Evolutionary conservation across 2,113 vertebrate genomes (phyloP), one percentile per base, ranked within the genome.

Genomic region (Pterophyllum scalare): DNA sequence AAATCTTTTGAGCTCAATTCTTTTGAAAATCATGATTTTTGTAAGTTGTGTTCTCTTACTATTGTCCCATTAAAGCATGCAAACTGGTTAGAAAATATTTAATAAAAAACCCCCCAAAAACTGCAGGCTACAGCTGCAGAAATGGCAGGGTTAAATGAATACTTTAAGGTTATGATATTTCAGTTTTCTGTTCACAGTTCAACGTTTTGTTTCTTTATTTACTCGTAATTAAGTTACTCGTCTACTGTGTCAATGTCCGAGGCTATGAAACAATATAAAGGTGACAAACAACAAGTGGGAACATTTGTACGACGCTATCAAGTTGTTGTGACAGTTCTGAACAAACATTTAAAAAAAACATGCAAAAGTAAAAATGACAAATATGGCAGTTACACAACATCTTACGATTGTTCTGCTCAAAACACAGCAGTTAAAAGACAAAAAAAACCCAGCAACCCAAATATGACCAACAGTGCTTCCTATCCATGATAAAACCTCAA

Each of bases 381-480:
- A 94, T 70, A 85, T 94, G 96, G 95, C 95, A 96, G 92, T 94
- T 95, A 95, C 88, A 94, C 87, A 13, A 91, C 64, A 60, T 49
- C 65, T 77, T 89, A 17, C 7, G 8, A 90, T 88, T 90, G 89
- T 60, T 85, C 58, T 82, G 86, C 85, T 91, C 59, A 89, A 89
- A 70, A 75, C 82, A 76, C 58, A 65, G 91, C 91, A 54, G 75
- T 92, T 59, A 19, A 95, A 95, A 94, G 88, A 75, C 59, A 93
- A 59, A 92, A 26, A 49, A 20, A 7, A 87, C 91, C 93, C 95
- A 90, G 88, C 28, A 70, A 88, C 88, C 86, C 84, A 56, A 94
- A 91, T 83, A 93, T 79, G 93, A 96, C 91, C 94, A 96, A 96
- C 94, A 95, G 82, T 94, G 94, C 93, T 95, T 94, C 87, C 88